These are phyloP conservation scores for Plestiodon gilberti DNA, from an alignment of 2,113 vertebrate species.

Conservation along the genomic window DNA sequence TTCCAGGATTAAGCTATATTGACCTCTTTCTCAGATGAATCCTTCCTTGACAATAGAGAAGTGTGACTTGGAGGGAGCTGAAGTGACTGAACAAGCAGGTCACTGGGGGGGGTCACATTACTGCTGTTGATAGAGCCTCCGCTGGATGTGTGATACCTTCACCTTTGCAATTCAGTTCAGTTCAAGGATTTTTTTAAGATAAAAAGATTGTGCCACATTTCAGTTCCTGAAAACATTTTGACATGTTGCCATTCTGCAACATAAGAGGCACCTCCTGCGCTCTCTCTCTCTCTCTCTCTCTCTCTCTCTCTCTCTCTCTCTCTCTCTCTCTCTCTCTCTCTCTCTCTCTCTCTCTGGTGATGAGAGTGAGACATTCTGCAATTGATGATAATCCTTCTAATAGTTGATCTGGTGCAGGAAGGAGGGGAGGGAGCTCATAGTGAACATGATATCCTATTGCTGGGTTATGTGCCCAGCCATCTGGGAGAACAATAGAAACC, in stretches of 20 bases:
- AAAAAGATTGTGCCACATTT: constrained; percentile 20
- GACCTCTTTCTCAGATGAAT: neutral
- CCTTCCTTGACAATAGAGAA: neutral
- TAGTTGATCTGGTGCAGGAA: neutral
- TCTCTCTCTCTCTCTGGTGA: constrained; percentile 1
- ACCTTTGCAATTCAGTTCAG: constrained; percentile 40
- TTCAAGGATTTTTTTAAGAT: constrained; percentile 17
- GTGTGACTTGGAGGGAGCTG: neutral
- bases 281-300: no score
- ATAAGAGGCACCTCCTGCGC: neutral
- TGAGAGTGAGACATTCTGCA: constrained; percentile 27
- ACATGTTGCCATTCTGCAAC: neutral
- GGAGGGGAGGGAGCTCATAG: neutral
- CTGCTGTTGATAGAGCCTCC: constrained; percentile 32
- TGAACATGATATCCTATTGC: constrained; percentile 15
- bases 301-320: neutral
- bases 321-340: neutral
- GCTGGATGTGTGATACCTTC: constrained; percentile 25
- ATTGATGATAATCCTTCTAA: constrained; percentile 32
- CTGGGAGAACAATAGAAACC: constrained; percentile 34
- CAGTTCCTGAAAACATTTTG: constrained; percentile 44
- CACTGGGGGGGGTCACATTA: no score
- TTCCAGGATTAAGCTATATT: neutral
- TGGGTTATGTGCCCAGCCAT: neutral
- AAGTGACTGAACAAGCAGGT: neutral